Conservation (phyloP, 1,140 invertebrate species). For the Mercenaria mercenaria region DNA sequence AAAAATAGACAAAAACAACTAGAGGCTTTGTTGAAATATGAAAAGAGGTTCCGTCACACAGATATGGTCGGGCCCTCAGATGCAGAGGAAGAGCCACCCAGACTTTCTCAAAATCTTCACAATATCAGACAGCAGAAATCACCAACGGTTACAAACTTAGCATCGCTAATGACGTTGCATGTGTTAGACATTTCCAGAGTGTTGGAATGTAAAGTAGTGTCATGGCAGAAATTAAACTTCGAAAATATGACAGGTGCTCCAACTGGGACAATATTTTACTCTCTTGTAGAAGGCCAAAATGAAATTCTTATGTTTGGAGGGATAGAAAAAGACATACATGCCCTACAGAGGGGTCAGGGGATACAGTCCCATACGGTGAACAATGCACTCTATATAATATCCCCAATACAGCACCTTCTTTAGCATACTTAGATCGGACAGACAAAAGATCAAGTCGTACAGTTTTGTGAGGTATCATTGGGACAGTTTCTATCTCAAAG, state of each 20-base stretch:
- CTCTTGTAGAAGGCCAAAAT: conserved; percentile 94
- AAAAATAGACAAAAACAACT: conserved; percentile 88
- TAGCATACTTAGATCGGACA: too few species aligned
- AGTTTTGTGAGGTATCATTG: too few species aligned
- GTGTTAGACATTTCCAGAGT: conserved; percentile 94
- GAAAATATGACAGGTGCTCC: conserved; percentile 87
- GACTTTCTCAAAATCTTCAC: conserved; percentile 67
- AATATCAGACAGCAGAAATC: conserved; percentile 49
- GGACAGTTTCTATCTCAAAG: too few species aligned
- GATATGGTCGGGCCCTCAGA: conserved; percentile 72
- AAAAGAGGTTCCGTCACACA: conserved; percentile 86
- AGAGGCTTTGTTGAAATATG: conserved; percentile 89
- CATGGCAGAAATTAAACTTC: conserved; percentile 91
- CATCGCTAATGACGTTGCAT: conserved; percentile 91
- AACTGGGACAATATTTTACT: conserved; percentile 96
- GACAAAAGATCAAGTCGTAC: too few species aligned
- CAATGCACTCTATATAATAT: conserved; percentile 75
- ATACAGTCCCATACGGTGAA: conserved; percentile 77
- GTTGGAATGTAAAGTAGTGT: conserved; percentile 87
- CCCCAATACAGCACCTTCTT: conserved; percentile 50
- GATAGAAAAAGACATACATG: conserved; percentile 87
- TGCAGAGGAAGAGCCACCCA: conserved; percentile 45
- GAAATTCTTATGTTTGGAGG: conserved; percentile 98
- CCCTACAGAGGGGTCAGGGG: conserved; percentile 78
- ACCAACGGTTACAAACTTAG: neutral